phyloP scores from a whole-genome alignment of 2,797 vertebrate species.

The Helostoma temminkii region DNA sequence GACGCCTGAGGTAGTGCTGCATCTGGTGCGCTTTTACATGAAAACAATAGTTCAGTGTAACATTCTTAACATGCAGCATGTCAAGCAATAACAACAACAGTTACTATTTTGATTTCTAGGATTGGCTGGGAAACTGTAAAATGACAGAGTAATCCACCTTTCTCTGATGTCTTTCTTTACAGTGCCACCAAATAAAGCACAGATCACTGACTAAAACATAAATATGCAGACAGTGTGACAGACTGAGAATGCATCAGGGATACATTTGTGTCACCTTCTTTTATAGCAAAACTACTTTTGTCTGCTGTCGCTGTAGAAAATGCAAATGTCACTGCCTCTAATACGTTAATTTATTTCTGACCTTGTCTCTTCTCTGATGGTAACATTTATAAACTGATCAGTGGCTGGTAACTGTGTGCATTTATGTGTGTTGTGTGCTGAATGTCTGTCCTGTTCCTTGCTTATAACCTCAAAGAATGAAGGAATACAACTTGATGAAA shows the following conservation, averaged over 20 bases:
- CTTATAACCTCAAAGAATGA: constrained; percentile 27
- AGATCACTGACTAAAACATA: constrained; percentile 9
- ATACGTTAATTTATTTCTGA: constrained; percentile 29
- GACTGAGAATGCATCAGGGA: constrained; percentile 13
- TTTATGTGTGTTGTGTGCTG: too few species aligned
- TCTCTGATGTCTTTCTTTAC: not conserved
- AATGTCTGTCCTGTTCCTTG: not conserved
- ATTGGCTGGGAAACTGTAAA: not conserved
- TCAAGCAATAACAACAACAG: constrained; percentile 2
- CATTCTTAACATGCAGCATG: constrained; percentile 3
- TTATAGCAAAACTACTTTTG: not conserved
- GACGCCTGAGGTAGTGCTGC: constrained; percentile 35
- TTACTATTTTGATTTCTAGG: not conserved
- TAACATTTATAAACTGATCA: constrained; percentile 6
- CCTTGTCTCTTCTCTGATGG: constrained; percentile 13
- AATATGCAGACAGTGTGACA: constrained; percentile 13
- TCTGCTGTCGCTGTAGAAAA: constrained; percentile 21
- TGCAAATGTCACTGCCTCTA: constrained; percentile 4
- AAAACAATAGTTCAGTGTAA: constrained; percentile 25
- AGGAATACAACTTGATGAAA: constrained; percentile 36
- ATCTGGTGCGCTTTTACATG: constrained; percentile 16
- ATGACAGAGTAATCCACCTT: not conserved
- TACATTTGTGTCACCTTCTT: constrained; percentile 4
- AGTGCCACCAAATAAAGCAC: not conserved
- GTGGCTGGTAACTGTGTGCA: too few species aligned